Base-by-base conservation (phyloP, 2,113 vertebrate species). In the Tachysurus vachellii region DNA sequence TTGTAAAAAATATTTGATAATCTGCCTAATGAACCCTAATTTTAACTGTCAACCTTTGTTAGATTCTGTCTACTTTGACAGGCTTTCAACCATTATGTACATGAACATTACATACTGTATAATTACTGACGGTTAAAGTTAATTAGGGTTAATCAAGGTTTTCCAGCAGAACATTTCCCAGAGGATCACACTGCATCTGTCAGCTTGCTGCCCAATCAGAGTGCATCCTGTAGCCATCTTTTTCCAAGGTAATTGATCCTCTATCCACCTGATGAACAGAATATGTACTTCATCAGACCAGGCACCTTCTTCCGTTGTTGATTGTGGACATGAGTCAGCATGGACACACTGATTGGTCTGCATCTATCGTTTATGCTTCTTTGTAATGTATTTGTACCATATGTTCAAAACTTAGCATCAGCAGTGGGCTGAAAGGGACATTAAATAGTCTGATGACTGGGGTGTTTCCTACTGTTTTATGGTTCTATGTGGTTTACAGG, bases 401-500 rank as follows among this genome's bases (percentile, higher is more conserved):
- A 36, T 85, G 53, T 62, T 75, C 83, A 84, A 82, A 88, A 86
- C 89, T 89, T 88, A 85, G 80, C 61, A 73, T 75, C 36, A 90
- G 87, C 73, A 92, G 90, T 12, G 87, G 89, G 90, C 83, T 90
- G 82, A 75, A 61, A 80, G 56, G 82, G 71, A 68, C 61, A 80
- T 68, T 64, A 68, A 28, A 81, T 89, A 89, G 88, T 91, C 89
- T 82, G 87, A 90, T 90, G 90, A 89, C 82, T 85, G 75, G 80
- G 87, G 87, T 88, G 86, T 75, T 89, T 88, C 89, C 59, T 86
- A 68, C 82, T 85, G 75, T 56, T 71, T 76, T 66, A 73, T 89
- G 81, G 87, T 89, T 85, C 86, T 14, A 28, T 80, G 86, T 62
- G 71, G 87, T 93, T 93, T 91, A 90, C 79, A 61, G 75, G 19